Conservation (phyloP, 2,113 vertebrate species). For the Proteles cristata region DNA sequence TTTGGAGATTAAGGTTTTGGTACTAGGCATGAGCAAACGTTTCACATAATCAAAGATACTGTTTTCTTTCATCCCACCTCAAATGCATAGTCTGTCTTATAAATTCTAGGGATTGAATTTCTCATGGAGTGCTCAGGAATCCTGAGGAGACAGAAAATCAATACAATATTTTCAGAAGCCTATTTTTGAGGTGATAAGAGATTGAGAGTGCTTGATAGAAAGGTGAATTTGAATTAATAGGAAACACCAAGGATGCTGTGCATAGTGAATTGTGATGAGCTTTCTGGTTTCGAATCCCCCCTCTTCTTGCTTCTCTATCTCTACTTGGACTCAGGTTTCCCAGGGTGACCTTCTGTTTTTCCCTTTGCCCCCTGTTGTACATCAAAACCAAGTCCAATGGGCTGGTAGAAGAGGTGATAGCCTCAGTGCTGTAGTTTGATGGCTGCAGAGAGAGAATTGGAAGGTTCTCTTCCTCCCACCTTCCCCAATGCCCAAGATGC, state of each 20-base stretch:
- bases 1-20: background rate
- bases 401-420: background rate
- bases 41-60: background rate
- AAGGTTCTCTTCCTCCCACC: background rate
- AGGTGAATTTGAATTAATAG: background rate
- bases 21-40: background rate
- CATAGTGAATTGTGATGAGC: background rate
- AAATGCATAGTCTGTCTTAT: background rate
- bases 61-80: background rate
- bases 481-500: background rate
- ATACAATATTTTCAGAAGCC: background rate
- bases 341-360: background rate
- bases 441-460: background rate
- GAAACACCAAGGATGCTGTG: background rate
- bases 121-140: background rate
- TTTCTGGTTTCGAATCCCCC: background rate
- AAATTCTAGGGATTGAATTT: slow-evolving; percentile 22
- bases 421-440: background rate
- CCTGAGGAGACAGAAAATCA: background rate
- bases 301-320: fast-evolving
- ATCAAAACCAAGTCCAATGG: background rate
- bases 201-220: background rate
- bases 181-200: background rate
- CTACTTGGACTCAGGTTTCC: background rate
- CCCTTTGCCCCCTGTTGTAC: background rate